Evolutionary conservation across 2,113 vertebrate genomes (phyloP).

Genomic region (Hemicordylus capensis): DNA sequence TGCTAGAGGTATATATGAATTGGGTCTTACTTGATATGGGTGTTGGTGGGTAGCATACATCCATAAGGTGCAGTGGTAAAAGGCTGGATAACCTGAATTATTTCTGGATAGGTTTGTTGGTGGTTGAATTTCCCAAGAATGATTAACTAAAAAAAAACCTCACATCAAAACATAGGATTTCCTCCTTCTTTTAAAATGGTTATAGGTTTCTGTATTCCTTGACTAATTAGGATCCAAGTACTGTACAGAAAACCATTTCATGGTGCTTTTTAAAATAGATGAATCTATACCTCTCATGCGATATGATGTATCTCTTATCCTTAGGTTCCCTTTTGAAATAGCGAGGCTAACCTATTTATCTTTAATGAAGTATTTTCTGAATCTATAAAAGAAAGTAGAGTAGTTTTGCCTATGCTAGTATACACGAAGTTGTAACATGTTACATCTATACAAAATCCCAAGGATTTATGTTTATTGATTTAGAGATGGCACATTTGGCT

Average conservation of each 20-base stretch:
- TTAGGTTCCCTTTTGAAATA: neutral
- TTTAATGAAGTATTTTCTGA: neutral
- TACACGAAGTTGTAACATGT: neutral
- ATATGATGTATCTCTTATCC: neutral
- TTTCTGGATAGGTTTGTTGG: neutral
- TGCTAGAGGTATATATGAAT: neutral
- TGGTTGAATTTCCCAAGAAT: neutral
- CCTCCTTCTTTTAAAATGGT: neutral
- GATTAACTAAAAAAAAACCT: neutral
- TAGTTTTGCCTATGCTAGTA: neutral
- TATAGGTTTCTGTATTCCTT: neutral
- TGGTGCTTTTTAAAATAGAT: neutral
- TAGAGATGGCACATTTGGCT: neutral
- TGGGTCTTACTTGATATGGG: neutral
- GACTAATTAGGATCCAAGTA: neutral
- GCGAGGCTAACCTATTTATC: neutral
- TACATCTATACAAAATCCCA: neutral
- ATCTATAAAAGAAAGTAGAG: neutral
- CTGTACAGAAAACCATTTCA: neutral
- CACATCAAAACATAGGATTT: neutral
- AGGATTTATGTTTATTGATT: neutral
- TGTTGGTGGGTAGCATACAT: neutral
- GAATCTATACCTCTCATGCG: neutral
- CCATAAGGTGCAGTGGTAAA: neutral
- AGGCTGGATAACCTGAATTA: neutral